phyloP scores from a whole-genome alignment of 2,888 invertebrate genomes.

The Allygus modestus region DNA sequence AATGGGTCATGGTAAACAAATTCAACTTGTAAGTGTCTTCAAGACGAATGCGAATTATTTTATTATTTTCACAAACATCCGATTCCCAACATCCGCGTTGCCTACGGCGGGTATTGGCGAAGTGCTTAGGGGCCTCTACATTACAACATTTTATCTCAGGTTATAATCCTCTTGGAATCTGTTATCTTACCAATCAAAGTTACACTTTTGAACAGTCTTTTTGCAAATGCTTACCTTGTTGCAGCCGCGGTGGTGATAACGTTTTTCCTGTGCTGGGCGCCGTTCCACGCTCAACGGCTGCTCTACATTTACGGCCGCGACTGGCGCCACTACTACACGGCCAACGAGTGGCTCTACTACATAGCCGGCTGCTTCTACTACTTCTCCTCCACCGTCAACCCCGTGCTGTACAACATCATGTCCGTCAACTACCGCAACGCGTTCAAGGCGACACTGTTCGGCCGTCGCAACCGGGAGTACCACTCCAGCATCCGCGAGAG shows the following conservation, averaged over 20 bases:
- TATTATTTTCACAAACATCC: no score
- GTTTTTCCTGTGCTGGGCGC: conserved; percentile 97
- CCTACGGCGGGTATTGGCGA: no score
- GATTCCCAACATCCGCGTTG: no score
- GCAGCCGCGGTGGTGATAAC: conserved; percentile 95
- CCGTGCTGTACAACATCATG: conserved; percentile 92
- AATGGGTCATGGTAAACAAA: no score
- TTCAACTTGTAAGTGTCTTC: no score
- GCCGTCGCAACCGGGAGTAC: conserved; percentile 60
- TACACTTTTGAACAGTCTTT: no score
- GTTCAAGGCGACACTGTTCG: conserved; percentile 66
- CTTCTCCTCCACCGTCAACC: conserved; percentile 89
- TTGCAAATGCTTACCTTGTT: conserved; percentile 71
- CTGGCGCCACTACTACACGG: conserved; percentile 79
- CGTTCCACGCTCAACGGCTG: conserved; percentile 95
- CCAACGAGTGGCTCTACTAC: conserved; percentile 89
- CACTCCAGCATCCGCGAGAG: conserved; percentile 80
- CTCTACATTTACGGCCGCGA: conserved; percentile 86
- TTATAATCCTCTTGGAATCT: no score
- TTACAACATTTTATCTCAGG: no score
- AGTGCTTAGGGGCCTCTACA: no score
- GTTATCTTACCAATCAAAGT: no score
- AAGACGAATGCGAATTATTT: no score
- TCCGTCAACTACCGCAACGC: conserved; percentile 83
- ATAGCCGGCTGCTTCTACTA: conserved; percentile 90